Percentiles rank a stretch among this genome's conserved stretches.
These are phyloP conservation scores for Cyclopterus lumpus DNA, from an alignment of 2,797 vertebrate genomes.

Conservation along the genomic window DNA sequence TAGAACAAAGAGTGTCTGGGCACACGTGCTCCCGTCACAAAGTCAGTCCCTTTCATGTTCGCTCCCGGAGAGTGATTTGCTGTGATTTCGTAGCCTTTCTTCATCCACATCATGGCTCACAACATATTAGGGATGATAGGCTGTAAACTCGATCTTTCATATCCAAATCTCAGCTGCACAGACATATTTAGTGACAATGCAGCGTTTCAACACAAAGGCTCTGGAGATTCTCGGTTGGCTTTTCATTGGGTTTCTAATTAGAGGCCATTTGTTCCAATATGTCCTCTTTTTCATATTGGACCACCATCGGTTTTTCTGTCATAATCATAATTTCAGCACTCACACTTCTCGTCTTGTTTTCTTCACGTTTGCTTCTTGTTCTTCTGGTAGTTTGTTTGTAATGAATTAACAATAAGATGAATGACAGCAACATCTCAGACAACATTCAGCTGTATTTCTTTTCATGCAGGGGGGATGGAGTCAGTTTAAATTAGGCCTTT, in stretches of 20 bases:
- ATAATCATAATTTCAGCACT: slow-evolving; percentile 33
- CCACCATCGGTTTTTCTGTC: slow-evolving; percentile 42
- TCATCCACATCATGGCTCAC: slow-evolving; percentile 68
- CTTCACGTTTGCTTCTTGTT: slow-evolving; percentile 40
- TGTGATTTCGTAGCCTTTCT: slow-evolving; percentile 73
- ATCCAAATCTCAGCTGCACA: slow-evolving; percentile 38
- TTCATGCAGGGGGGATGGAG: slow-evolving; percentile 50
- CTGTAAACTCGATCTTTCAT: slow-evolving; percentile 72
- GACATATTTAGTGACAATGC: slow-evolving; percentile 51
- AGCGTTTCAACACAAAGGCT: slow-evolving; percentile 47
- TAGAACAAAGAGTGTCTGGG: slow-evolving; percentile 73
- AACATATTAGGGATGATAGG: slow-evolving; percentile 74
- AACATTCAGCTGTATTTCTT: slow-evolving; percentile 26
- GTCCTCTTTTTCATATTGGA: slow-evolving; percentile 16
- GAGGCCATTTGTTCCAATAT: slow-evolving; percentile 35
- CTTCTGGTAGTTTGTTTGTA: slow-evolving; percentile 46
- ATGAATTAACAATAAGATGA: slow-evolving; percentile 52
- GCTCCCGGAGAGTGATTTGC: slow-evolving; percentile 74
- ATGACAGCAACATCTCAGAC: slow-evolving; percentile 35
- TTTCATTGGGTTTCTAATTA: slow-evolving; percentile 49
- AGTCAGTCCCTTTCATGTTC: slow-evolving; percentile 73
- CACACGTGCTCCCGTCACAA: slow-evolving; percentile 53
- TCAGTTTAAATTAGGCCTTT: slow-evolving; percentile 74
- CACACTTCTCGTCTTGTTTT: slow-evolving; percentile 16
- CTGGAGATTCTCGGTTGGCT: slow-evolving; percentile 18